Conservation (phyloP, 2,888 invertebrate species). For the Muschampia plurimacula region DNA sequence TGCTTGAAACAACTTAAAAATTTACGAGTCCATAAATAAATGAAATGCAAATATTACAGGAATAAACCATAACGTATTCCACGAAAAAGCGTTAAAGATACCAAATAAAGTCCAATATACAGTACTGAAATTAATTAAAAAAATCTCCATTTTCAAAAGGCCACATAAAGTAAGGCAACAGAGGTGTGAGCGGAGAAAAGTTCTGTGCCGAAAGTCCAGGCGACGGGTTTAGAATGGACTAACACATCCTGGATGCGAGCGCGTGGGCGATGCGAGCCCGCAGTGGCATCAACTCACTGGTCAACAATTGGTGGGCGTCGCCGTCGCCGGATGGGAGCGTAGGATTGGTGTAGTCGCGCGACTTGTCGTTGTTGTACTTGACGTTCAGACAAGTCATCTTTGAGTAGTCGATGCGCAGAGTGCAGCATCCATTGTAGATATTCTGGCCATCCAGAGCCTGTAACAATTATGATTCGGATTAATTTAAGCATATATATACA, state of each 20-base stretch:
- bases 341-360: slow-evolving; percentile 99
- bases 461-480: slow-evolving; percentile 48
- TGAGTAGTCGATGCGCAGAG: slow-evolving; percentile 99
- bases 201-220: slow-evolving; percentile 66
- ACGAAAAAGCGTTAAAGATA: neutral
- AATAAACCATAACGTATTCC: neutral
- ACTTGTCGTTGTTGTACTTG: slow-evolving; percentile 99
- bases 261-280: slow-evolving; percentile 82
- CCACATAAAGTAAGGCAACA: slow-evolving; percentile 31
- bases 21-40: neutral
- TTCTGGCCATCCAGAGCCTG: slow-evolving; percentile 99
- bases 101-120: neutral
- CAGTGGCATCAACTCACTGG: slow-evolving; percentile 87
- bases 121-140: neutral
- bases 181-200: slow-evolving; percentile 53
- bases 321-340: slow-evolving; percentile 97
- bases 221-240: slow-evolving; percentile 79
- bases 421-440: slow-evolving; percentile 99
- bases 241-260: slow-evolving; percentile 87
- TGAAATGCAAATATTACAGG: neutral
- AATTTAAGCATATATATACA: neutral
- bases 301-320: slow-evolving; percentile 87
- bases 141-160: neutral
- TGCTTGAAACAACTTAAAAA: neutral
- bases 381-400: slow-evolving; percentile 99